Conservation (phyloP, 1,140 invertebrate species). For the Macrocentrus cingulum region DNA sequence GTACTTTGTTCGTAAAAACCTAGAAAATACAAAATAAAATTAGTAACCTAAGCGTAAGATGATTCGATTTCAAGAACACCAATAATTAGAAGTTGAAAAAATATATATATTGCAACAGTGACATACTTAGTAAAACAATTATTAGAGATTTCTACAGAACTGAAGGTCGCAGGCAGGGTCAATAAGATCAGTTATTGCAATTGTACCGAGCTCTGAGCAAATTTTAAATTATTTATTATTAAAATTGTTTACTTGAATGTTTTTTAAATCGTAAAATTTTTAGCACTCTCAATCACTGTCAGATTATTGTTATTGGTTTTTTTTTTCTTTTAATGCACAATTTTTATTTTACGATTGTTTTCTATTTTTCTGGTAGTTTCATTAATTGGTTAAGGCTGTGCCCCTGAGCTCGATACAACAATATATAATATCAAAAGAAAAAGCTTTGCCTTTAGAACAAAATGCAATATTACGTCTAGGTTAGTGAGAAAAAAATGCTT, state of each 20-base stretch:
- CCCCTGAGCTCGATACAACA: constrained; percentile 6
- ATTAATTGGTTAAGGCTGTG: constrained; percentile 14
- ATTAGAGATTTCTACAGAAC: constrained; percentile 16
- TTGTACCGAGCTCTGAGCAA: constrained; percentile 14
- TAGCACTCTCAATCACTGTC: constrained; percentile 1
- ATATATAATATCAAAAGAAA: constrained; percentile 16
- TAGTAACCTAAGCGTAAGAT: neutral
- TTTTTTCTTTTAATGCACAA: neutral
- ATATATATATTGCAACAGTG: constrained; percentile 17
- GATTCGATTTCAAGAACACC: neutral
- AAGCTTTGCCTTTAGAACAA: too few relatives aligned
- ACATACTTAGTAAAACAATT: constrained; percentile 14
- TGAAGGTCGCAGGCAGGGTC: constrained; percentile 43
- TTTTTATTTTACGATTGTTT: neutral
- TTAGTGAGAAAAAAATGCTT: constrained; percentile 11
- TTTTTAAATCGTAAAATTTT: neutral
- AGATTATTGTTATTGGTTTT: too few relatives aligned
- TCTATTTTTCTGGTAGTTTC: neutral
- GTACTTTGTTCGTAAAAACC: constrained; percentile 56
- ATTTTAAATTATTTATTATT: constrained; percentile 7
- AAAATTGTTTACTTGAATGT: neutral
- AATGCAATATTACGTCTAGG: too few relatives aligned
- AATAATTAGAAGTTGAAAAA: too few relatives aligned
- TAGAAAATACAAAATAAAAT: constrained; percentile 27
- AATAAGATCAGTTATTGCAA: constrained; percentile 52